Evolutionary conservation across 2,797 vertebrate genomes (phyloP).

Genomic region (Pangasius mekongensis): DNA sequence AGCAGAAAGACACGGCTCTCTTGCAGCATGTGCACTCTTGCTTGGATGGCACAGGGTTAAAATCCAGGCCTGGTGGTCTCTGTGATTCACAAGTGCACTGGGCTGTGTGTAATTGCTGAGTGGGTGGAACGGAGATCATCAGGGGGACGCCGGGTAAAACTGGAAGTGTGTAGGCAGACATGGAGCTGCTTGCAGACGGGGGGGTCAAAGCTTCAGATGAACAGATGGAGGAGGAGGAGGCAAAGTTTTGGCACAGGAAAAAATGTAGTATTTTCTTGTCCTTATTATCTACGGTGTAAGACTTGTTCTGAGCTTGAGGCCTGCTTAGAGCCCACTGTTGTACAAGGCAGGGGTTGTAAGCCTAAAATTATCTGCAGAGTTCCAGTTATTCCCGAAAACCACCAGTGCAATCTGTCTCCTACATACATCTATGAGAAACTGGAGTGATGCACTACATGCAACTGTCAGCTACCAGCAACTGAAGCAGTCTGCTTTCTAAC

Average conservation of each 20-base stretch:
- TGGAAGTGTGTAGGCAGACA: constrained; percentile 51
- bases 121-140: constrained; percentile 52
- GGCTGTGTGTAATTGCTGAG: constrained; percentile 51
- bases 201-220: constrained; percentile 46
- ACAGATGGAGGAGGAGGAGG: constrained; percentile 48
- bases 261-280: constrained; percentile 31
- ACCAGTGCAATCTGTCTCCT: neutral
- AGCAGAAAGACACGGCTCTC: constrained; percentile 17
- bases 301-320: constrained; percentile 17
- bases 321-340: constrained; percentile 10
- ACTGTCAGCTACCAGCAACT: neutral
- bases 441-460: neutral
- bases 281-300: constrained; percentile 26
- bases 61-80: constrained; percentile 45
- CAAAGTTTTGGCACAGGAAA: constrained; percentile 31
- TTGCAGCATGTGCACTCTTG: constrained; percentile 27
- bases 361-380: neutral
- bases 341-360: neutral
- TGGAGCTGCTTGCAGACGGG: constrained; percentile 25
- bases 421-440: neutral
- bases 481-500: neutral
- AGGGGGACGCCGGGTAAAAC: constrained; percentile 42
- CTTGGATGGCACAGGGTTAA: constrained; percentile 6
- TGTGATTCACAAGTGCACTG: constrained; percentile 43
- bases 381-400: neutral